These are phyloP conservation scores for Acronicta leporina DNA, from an alignment of 2,888 invertebrate genomes.

Conservation along the genomic window DNA sequence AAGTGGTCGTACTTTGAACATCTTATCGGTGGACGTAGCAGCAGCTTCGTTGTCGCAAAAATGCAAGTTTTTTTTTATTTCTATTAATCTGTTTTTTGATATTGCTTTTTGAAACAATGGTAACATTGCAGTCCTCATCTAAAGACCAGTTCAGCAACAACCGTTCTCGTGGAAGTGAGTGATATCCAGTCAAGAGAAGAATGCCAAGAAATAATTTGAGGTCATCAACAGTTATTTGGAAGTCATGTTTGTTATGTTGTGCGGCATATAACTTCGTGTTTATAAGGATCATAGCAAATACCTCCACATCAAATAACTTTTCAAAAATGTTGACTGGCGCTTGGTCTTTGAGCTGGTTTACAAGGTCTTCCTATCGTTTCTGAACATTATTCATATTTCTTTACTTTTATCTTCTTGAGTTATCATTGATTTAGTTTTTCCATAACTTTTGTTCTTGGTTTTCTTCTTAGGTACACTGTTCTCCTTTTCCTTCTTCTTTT, in stretches of 20 bases:
- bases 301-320: constrained; percentile 4
- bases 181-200: too few relatives aligned
- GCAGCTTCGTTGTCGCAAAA: too few relatives aligned
- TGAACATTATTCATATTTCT: background rate
- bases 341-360: background rate
- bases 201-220: background rate
- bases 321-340: constrained; percentile 5
- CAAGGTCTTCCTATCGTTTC: background rate
- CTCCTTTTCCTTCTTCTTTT: constrained; percentile 17
- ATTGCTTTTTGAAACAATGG: too few relatives aligned
- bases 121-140: too few relatives aligned
- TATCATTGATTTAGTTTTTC: background rate
- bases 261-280: constrained; percentile 2
- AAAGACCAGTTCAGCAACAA: too few relatives aligned
- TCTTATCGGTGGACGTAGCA: too few relatives aligned
- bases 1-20: background rate
- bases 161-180: too few relatives aligned
- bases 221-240: background rate
- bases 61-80: too few relatives aligned
- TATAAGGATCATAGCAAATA: background rate
- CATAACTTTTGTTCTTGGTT: constrained; percentile 2
- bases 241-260: constrained; percentile 6
- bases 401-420: background rate
- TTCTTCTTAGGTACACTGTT: constrained; percentile 13
- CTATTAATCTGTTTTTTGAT: too few relatives aligned